phyloP scores from a whole-genome alignment of 1,140 invertebrate species.

The Brachionus rotundiformis region DNA sequence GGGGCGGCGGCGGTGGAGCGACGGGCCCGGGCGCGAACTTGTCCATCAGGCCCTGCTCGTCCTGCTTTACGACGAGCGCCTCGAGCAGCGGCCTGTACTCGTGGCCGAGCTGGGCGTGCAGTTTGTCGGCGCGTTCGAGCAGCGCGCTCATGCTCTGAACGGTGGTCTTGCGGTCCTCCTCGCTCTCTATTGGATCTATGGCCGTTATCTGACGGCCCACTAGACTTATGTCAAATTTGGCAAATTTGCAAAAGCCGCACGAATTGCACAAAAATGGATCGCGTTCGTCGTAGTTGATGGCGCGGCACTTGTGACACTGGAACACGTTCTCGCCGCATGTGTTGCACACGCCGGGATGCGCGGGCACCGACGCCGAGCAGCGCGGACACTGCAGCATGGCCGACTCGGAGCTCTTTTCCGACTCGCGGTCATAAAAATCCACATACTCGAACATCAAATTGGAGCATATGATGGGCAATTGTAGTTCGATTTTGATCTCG shows the following conservation, averaged over 20 bases:
- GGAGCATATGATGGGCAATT: slow-evolving; percentile 90
- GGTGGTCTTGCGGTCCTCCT: slow-evolving; percentile 83
- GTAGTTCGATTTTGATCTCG: slow-evolving; percentile 80
- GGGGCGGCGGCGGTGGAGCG: background rate
- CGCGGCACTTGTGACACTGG: slow-evolving; percentile 70
- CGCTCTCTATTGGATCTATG: slow-evolving; percentile 92
- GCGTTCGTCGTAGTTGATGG: slow-evolving; percentile 98
- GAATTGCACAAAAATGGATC: slow-evolving; percentile 97
- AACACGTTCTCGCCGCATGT: slow-evolving; percentile 99
- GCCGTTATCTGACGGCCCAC: slow-evolving; percentile 86
- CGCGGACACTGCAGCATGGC: slow-evolving; percentile 93
- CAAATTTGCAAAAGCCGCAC: slow-evolving; percentile 98
- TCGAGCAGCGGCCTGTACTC: slow-evolving; percentile 79
- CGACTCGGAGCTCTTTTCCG: slow-evolving; percentile 55
- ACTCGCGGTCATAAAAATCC: slow-evolving; percentile 86
- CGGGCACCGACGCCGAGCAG: slow-evolving; percentile 88
- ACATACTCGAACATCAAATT: slow-evolving; percentile 99
- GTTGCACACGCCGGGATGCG: slow-evolving; percentile 92
- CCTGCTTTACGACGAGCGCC: slow-evolving; percentile 69
- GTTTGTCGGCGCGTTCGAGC: slow-evolving; percentile 88
- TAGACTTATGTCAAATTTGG: slow-evolving; percentile 93
- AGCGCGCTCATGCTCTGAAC: slow-evolving; percentile 83
- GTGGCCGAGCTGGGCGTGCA: slow-evolving; percentile 86
- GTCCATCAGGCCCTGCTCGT: background rate
- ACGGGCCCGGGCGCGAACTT: background rate